Conservation (phyloP, 2,888 invertebrate species). For the Nycteola revayana region DNA sequence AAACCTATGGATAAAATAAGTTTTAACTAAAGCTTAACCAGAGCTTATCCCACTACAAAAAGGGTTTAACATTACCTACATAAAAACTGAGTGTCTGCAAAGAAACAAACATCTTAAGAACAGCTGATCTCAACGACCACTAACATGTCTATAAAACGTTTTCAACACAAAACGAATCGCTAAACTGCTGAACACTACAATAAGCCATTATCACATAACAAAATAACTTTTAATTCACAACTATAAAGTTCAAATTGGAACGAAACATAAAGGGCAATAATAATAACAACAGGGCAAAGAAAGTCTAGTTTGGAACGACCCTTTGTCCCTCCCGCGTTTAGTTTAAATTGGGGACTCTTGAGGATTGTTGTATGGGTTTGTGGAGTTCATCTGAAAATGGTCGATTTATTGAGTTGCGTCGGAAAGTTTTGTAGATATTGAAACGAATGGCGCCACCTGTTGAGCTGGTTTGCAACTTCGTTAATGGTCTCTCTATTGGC, state of each 20-base stretch:
- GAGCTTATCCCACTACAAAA: slow-evolving; percentile 8
- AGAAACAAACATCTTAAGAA: slow-evolving; percentile 35
- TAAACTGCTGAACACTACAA: slow-evolving; percentile 58
- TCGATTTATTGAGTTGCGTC: slow-evolving; percentile 73
- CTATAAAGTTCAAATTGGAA: slow-evolving; percentile 58
- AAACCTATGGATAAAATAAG: background rate
- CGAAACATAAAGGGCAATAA: slow-evolving; percentile 53
- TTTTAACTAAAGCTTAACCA: slow-evolving; percentile 1
- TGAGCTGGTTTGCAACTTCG: slow-evolving; percentile 68
- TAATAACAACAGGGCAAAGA: slow-evolving; percentile 74
- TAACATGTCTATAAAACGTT: slow-evolving; percentile 63
- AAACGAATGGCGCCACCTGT: slow-evolving; percentile 80
- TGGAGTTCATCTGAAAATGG: slow-evolving; percentile 49
- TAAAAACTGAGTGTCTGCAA: slow-evolving; percentile 24
- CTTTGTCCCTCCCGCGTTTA: slow-evolving; percentile 31
- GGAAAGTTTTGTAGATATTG: slow-evolving; percentile 80
- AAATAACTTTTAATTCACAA: slow-evolving; percentile 37
- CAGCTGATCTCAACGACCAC: slow-evolving; percentile 56
- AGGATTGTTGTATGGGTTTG: slow-evolving; percentile 22
- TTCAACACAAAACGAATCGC: slow-evolving; percentile 63
- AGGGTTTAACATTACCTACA: slow-evolving; percentile 8
- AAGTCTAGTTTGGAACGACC: slow-evolving; percentile 51
- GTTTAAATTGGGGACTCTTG: slow-evolving; percentile 23
- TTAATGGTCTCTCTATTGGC: slow-evolving; percentile 66
- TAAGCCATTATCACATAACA: slow-evolving; percentile 31